Evolutionary conservation across 2,888 invertebrate genomes (phyloP), one percentile per base, ranked within the genome.

Genomic region (Folsomia manolachei): DNA sequence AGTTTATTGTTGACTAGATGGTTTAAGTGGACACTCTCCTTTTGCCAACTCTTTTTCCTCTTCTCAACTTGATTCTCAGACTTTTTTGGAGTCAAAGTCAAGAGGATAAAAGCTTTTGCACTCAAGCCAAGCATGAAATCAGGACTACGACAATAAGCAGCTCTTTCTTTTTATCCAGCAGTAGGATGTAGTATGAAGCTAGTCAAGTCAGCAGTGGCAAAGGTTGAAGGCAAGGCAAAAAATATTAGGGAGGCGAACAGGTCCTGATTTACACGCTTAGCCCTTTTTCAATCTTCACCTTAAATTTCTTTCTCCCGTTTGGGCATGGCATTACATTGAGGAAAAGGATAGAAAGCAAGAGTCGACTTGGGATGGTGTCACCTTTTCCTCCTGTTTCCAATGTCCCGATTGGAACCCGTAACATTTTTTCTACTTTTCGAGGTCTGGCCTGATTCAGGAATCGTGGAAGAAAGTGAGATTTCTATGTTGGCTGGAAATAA

Each of bases 201-300:
- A n/a, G n/a, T n/a, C n/a, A n/a, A n/a, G n/a, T n/a, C n/a, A n/a
- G n/a, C n/a, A n/a, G n/a, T n/a, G n/a, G n/a, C n/a, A 39, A 39
- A 39, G 39, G 39, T 39, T 39, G 39, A 39, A 39, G n/a, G n/a
- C n/a, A n/a, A n/a, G n/a, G n/a, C n/a, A n/a, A 39, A 39, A 39
- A 39, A 39, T 39, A 39, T 39, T 39, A 39, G 39, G 14, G 39
- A 39, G 39, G 39, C 1, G 19, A 62, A 62, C 23, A 62, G 19
- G 21, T 25, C 62, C 25, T 62, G 62, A 62, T 62, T 62, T 62
- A 62, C 62, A 62, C 62, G 25, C 25, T 62, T 23, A 62, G 23
- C 19, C 62, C 62, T 23, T 62, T 39, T 39, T 39, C 39, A 39
- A 39, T 39, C 39, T 39, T 14, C 39, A 39, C 39, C 39, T 39